Evolutionary conservation across 2,888 invertebrate genomes (phyloP).

Genomic region (Drosophila colorata): DNA sequence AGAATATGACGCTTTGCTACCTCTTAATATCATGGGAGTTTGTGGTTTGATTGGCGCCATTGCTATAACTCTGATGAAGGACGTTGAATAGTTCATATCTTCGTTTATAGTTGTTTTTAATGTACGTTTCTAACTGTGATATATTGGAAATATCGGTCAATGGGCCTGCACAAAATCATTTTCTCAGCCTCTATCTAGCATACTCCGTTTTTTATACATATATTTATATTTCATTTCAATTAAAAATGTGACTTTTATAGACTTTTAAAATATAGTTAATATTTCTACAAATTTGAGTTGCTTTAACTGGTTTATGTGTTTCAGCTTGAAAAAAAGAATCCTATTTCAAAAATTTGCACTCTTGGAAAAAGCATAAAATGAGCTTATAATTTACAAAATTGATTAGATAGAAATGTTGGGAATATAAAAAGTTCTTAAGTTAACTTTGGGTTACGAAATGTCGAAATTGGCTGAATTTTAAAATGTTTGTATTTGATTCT

Average conservation of each 20-base stretch:
- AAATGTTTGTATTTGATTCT: too few species aligned
- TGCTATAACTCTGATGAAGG: constrained; percentile 86
- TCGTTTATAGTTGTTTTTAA: constrained; percentile 20
- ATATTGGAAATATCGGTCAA: constrained; percentile 61
- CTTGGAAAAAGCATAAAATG: too few species aligned
- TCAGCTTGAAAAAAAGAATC: too few species aligned
- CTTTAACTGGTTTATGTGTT: background rate
- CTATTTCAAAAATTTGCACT: too few species aligned
- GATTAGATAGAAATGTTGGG: too few species aligned
- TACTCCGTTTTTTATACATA: constrained; percentile 33
- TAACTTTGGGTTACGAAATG: too few species aligned
- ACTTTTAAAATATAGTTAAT: constrained; percentile 10
- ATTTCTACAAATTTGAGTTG: background rate
- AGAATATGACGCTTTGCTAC: constrained; percentile 85
- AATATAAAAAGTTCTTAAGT: too few species aligned
- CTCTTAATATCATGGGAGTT: constrained; percentile 86
- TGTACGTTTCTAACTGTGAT: constrained; percentile 65
- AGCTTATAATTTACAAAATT: too few species aligned
- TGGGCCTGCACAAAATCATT: constrained; percentile 49
- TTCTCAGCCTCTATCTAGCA: constrained; percentile 28
- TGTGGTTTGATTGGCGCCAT: constrained; percentile 86
- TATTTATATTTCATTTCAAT: constrained; percentile 35
- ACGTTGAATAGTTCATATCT: constrained; percentile 58
- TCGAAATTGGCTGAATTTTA: too few species aligned
- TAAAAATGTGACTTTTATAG: constrained; percentile 19